phyloP scores from a whole-genome alignment of 2,113 vertebrate species.

The Hippopotamus amphibius region DNA sequence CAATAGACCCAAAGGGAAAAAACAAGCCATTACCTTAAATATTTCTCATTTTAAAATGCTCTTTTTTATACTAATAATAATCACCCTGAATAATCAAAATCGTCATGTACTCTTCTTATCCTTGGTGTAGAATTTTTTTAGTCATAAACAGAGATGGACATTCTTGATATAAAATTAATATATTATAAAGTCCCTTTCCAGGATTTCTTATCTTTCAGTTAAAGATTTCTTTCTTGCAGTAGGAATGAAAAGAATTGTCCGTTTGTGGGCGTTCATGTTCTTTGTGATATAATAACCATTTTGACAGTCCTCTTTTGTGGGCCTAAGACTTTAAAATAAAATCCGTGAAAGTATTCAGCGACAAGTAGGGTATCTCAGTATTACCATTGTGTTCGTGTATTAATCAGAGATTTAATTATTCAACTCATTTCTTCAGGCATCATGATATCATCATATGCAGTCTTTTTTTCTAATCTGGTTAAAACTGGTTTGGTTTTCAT shows the following conservation, averaged over 20 bases:
- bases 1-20: not conserved
- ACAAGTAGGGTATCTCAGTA: not conserved
- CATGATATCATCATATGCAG: slow-evolving; percentile 46
- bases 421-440: slow-evolving; percentile 59
- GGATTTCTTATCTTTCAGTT: slow-evolving; percentile 48
- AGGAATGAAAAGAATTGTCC: slow-evolving; percentile 50
- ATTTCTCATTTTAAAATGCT: slow-evolving; percentile 21
- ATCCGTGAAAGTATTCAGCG: slow-evolving; percentile 45
- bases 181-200: not conserved
- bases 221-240: slow-evolving; percentile 58
- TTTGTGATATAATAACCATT: slow-evolving; percentile 61
- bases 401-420: slow-evolving; percentile 73
- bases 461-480: slow-evolving; percentile 52
- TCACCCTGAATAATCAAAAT: slow-evolving; percentile 46
- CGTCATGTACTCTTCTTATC: not conserved
- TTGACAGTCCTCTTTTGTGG: slow-evolving; percentile 56
- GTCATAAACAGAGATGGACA: not conserved
- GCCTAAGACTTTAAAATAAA: slow-evolving; percentile 63
- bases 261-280: not conserved
- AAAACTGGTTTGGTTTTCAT: slow-evolving; percentile 47
- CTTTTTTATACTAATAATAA: not conserved
- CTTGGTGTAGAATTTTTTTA: not conserved
- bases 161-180: slow-evolving; percentile 53
- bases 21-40: not conserved
- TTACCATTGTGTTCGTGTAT: not conserved